Conservation (phyloP, 1,140 invertebrate genomes). For the Myzus persicae region DNA sequence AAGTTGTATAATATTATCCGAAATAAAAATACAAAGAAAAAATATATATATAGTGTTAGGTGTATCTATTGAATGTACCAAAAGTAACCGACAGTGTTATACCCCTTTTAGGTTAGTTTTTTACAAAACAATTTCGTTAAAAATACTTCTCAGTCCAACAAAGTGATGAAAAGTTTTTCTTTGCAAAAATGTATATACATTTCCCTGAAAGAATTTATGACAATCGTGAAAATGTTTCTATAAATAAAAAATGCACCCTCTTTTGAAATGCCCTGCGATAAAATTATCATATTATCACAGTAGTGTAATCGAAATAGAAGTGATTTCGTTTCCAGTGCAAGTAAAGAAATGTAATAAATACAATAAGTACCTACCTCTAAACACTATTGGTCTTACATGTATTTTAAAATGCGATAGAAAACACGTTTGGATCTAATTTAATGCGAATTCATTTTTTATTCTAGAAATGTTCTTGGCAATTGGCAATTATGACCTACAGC, state of each 20-base stretch:
- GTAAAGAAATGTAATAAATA: neutral
- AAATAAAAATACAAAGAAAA: neutral
- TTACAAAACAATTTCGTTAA: neutral
- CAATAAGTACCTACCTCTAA: neutral
- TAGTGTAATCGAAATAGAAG: neutral
- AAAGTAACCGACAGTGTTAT: neutral
- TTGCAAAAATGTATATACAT: neutral
- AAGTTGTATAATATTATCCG: neutral
- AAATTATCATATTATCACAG: constrained; percentile 1
- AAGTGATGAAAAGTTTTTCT: neutral
- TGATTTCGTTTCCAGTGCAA: neutral
- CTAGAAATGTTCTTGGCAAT: neutral
- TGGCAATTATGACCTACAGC: neutral
- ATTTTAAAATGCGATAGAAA: neutral
- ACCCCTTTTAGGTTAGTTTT: neutral
- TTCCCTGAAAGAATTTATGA: neutral
- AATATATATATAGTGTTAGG: neutral
- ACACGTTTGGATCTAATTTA: neutral
- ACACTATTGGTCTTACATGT: neutral
- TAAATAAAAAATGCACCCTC: neutral
- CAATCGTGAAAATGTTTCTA: neutral
- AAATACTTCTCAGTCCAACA: neutral
- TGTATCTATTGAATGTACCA: neutral
- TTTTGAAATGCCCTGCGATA: neutral
- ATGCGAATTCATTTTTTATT: constrained; percentile 4